Conservation (phyloP, 2,888 invertebrate species). For the Aphidoletes aphidimyza region DNA sequence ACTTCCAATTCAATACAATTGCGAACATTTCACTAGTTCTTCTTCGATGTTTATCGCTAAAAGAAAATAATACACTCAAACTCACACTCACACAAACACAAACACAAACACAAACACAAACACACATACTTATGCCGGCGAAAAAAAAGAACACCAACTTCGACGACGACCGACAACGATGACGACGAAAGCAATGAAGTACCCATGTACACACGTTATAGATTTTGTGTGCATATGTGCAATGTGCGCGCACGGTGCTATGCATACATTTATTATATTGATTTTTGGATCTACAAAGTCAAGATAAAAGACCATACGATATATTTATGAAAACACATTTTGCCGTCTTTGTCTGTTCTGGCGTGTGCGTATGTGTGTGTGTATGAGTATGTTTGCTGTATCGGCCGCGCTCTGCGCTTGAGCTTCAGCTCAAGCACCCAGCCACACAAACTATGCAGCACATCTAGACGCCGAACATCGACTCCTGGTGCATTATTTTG, state of each 20-base stretch:
- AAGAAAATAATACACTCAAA: too few relatives aligned
- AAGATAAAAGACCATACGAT: slow-evolving; percentile 49
- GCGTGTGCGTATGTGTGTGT: not conserved
- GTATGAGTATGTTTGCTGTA: not conserved
- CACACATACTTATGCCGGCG: too few relatives aligned
- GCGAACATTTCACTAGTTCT: slow-evolving; percentile 41
- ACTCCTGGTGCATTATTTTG: slow-evolving; percentile 40
- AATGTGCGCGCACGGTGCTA: slow-evolving; percentile 12
- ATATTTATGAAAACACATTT: slow-evolving; percentile 14
- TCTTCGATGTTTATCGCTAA: slow-evolving; percentile 32
- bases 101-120: too few relatives aligned
- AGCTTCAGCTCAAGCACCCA: not conserved
- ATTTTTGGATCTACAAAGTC: slow-evolving; percentile 49
- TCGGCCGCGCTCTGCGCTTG: not conserved
- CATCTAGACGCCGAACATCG: slow-evolving; percentile 39
- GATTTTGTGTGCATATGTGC: slow-evolving; percentile 47
- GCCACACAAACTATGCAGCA: not conserved
- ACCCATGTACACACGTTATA: not conserved
- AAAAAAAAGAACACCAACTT: not conserved
- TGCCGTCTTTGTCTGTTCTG: not conserved
- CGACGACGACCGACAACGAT: not conserved
- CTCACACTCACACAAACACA: too few relatives aligned
- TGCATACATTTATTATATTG: slow-evolving; percentile 51
- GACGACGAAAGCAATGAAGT: not conserved
- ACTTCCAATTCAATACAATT: not conserved